Base-by-base conservation (phyloP, 2,888 invertebrate genomes). In the Dryococelus australis region DNA sequence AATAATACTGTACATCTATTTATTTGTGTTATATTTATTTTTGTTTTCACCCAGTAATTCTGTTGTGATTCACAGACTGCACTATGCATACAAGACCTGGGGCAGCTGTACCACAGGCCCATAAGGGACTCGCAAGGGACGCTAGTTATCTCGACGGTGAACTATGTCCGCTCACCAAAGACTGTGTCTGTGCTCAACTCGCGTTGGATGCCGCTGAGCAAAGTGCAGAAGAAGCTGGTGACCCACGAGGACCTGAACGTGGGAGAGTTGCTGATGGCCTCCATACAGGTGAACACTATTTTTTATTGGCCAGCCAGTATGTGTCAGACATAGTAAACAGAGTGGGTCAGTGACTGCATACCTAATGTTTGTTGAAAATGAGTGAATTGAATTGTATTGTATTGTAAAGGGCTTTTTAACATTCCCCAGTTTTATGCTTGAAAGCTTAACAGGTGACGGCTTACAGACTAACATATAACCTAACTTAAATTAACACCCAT, bases 21-120 rank as follows among this genome's bases (percentile, higher is more conserved):
- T 35, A 35, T 35, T 35, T 4, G 2, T 3, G 35, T 35, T 5
- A 47, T 47, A 47, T 47, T 47, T 5, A 10, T 47, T 47, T 10
- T 47, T 16, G 16, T 47, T 47, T 47, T 0, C 47, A 47, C 16
- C 16, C 47, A 47, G 8, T 47, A 8, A 16, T 47, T 47, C 47
- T 47, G 47, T 47, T 47, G 47, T 47, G 10, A 47, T 87, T 90
- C 91, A 24, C 95, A 99, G 94, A 96, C 96, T 35, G 97, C 98
- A 0, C 93, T 98, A 10, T 97, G 98, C 90, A 94, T 98, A 88
- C 97, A 97, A 91, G 99, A 99, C 92, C 94, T 99, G 90, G 99
- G 99, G 8, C 98, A 98, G 92, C 94, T 99, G 84, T 98, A 97
- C 93, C 97, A 98, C 93, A 97, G 97, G 91, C 98, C 99, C 0